Percentiles rank a stretch among this genome's conserved stretches.
Conservation (phyloP, 2,888 invertebrate genomes). For the Tryphoninae sp. region DNA sequence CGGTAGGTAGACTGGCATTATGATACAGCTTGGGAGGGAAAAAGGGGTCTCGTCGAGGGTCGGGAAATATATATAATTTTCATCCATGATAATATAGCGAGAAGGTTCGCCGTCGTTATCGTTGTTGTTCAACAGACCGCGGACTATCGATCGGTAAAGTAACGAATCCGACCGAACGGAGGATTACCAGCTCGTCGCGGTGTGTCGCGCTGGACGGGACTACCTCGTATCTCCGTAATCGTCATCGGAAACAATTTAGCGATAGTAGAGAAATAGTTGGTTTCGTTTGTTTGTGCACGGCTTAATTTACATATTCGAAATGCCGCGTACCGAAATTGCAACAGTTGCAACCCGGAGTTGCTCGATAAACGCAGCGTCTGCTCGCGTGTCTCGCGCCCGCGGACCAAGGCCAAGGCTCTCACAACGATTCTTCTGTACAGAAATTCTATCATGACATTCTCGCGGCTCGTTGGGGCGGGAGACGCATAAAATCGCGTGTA, state of each 20-base stretch:
- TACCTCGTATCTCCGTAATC: slow-evolving; percentile 10
- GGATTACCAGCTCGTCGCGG: slow-evolving; percentile 1
- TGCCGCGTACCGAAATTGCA: slow-evolving; percentile 14
- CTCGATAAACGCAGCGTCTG: not conserved
- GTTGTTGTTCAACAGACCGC: slow-evolving; percentile 27
- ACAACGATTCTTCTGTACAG: slow-evolving; percentile 43
- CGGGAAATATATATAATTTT: slow-evolving; percentile 42
- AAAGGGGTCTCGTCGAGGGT: not conserved
- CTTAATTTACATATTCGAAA: slow-evolving; percentile 41
- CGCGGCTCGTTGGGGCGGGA: not conserved
- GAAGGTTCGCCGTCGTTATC: slow-evolving; percentile 14
- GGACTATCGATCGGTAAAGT: slow-evolving; percentile 37
- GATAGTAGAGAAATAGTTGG: slow-evolving; percentile 75
- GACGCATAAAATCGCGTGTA: not conserved
- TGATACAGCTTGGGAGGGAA: slow-evolving; percentile 43
- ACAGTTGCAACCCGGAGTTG: not conserved
- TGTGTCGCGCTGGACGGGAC: not conserved
- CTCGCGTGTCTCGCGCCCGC: not conserved
- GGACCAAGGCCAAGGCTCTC: too few species aligned
- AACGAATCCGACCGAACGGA: slow-evolving; percentile 17
- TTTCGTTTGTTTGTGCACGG: slow-evolving; percentile 67
- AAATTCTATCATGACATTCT: slow-evolving; percentile 45
- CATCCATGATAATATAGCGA: slow-evolving; percentile 31
- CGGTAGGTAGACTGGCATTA: slow-evolving; percentile 49
- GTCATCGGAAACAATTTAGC: slow-evolving; percentile 44